These are phyloP conservation scores for Drosophila sturtevanti DNA, from an alignment of 1,140 invertebrate genomes.

Conservation along the genomic window DNA sequence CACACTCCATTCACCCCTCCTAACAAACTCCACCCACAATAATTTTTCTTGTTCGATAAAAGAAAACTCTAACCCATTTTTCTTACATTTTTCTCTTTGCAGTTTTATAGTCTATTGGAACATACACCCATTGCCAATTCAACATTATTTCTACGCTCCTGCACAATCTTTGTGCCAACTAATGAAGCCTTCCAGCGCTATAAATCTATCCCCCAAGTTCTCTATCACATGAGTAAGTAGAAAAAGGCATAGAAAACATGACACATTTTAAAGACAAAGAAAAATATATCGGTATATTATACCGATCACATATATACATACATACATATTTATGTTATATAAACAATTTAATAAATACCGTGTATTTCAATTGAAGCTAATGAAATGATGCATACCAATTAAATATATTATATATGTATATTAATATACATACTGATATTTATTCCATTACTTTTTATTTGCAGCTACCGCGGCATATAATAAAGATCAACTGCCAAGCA, in stretches of 20 bases:
- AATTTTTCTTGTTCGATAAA: conserved; percentile 37
- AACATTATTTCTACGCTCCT: conserved; percentile 86
- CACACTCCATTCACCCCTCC: conserved; percentile 26
- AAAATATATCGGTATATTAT: conserved; percentile 15
- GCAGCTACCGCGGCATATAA: conserved; percentile 88
- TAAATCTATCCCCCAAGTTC: conserved; percentile 85
- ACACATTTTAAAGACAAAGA: no score
- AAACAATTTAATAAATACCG: not conserved
- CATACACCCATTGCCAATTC: conserved; percentile 87
- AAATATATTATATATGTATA: conserved; percentile 16
- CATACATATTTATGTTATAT: not conserved
- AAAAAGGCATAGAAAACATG: no score
- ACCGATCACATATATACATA: no score
- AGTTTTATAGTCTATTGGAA: conserved; percentile 89
- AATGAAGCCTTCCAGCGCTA: conserved; percentile 89
- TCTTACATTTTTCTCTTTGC: conserved; percentile 82
- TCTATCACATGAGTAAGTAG: conserved; percentile 92
- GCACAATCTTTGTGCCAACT: conserved; percentile 91
- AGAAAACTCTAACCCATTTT: conserved; percentile 26
- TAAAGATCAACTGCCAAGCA: conserved; percentile 86
- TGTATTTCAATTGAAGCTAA: not conserved
- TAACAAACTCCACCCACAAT: conserved; percentile 2
- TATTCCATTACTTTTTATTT: conserved; percentile 24
- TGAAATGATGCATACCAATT: conserved; percentile 1
- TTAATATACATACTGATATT: no score